Percentiles rank a stretch among this genome's conserved stretches.
phyloP scores from a whole-genome alignment of 2,888 invertebrate species.

The Polyommatus icarus region DNA sequence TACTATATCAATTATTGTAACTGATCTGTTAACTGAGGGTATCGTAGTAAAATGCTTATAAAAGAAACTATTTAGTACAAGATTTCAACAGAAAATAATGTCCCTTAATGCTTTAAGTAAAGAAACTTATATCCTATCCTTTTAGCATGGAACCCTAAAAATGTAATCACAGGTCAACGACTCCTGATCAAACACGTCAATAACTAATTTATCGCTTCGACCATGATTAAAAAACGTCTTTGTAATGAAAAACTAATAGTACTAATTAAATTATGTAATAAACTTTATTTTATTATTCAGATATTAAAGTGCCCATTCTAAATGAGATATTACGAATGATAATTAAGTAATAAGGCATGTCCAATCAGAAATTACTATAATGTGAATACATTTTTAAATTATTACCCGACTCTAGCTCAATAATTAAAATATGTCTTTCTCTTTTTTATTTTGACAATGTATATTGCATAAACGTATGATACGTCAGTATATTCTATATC shows the following conservation, averaged over 20 bases:
- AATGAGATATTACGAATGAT: conserved; percentile 16
- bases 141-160: conserved; percentile 64
- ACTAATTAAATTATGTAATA: conserved; percentile 8
- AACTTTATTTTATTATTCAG: conserved; percentile 2
- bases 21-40: too few species aligned
- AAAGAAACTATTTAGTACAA: too few species aligned
- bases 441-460: too few species aligned
- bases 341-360: conserved; percentile 14
- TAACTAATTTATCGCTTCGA: not conserved
- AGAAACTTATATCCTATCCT: too few species aligned
- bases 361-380: not conserved
- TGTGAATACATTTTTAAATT: not conserved
- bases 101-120: not conserved
- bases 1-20: too few species aligned
- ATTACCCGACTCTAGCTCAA: not conserved
- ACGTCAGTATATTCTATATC: too few species aligned
- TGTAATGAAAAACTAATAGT: conserved; percentile 4
- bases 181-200: conserved; percentile 38
- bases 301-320: not conserved
- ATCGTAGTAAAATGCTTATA: too few species aligned
- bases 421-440: too few species aligned
- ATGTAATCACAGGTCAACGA: conserved; percentile 10
- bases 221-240: conserved; percentile 1
- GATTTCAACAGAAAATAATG: too few species aligned
- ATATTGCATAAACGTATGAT: too few species aligned